Base-by-base conservation (phyloP, 2,113 vertebrate genomes). In the Neogobius melanostomus region DNA sequence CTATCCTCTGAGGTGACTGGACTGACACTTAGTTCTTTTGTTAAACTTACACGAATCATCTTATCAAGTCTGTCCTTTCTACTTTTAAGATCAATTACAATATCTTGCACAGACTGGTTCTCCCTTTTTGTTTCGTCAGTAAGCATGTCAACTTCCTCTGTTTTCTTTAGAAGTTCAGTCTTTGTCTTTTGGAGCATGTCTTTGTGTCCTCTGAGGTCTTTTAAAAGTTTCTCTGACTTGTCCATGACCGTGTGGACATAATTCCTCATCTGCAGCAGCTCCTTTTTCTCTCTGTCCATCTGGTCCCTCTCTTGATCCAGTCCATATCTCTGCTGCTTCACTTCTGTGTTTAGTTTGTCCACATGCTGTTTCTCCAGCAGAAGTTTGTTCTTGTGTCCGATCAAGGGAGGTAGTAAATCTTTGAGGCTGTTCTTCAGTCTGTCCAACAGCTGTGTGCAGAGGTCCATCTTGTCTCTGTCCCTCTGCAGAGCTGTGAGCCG, bases 271-370 rank as follows among this genome's bases (percentile, higher is more conserved):
- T 64, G 15, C 45, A 47, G 61, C 9, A 48, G 4, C 8, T 64
- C 44, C 0, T 15, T 45, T 47, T 64, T 64, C 43, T 64, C 44
- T 64, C 45, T 64, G 15, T 64, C 43, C 61, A 64, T 47, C 44
- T 11, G 6, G 44, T 64, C 61, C n/a, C 11, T 62, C 61, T 64
- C 61, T 64, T 21, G 9, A 16, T 21, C 61, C 61, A 46, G 60
- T 15, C 46, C 60, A 5, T 46, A 2, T 46, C 42, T 46, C 60
- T 11, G 8, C 44, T 62, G 43, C 60, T 17, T 64, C 45, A 63
- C 61, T 46, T 63, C 61, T 63, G 61, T 6, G 14, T 43, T 63
- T n/a, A 7, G 15, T 64, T 45, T 47, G n/a, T 63, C 43, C 44
- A 47, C 15, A 17, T 47, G 8, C 9, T 63, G 7, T 46, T 8